Base-by-base conservation (phyloP, 2,113 vertebrate species). In the Morone saxatilis region DNA sequence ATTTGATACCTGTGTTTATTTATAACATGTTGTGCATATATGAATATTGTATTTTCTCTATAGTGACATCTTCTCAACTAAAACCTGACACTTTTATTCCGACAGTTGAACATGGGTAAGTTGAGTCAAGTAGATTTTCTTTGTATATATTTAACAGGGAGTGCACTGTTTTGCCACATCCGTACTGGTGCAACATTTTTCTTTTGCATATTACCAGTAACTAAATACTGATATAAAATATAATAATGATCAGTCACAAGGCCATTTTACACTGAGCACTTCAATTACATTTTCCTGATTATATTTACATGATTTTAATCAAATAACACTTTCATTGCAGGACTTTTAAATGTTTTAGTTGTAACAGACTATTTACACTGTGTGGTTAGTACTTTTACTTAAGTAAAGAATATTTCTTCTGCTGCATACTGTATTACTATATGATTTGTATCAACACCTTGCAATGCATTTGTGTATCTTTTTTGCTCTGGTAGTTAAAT, bases 1-100 rank as follows among this genome's bases (percentile, higher is more conserved):
- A 86, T 81, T 85, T 61, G 53, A 48, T 59, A 6, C 25, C 54
- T 25, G 19, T 10, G 10, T 50, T 71, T 47, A 4, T 65, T 22
- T 43, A 45, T 71, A 5, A 60, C n/a, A 61, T 70, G 25, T 19
- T 22, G 22, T 31, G 51, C 31, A 47, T 7, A 67, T 12, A 66
- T 72, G 14, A 41, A 25, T 54, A 56, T 57, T 41, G 12, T 51
- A 45, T 53, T 73, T 25, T 47, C 57, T 4, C 36, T 31, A 31
- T 31, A 31, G 22, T 36, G 59, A 47, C 40, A 19, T 20, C 61
- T 41, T 53, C n/a, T 65, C 47, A 25, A 7, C 6, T 36, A n/a
- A n/a, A 45, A n/a, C 17, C 71, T 20, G 22, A 0, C n/a, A 20
- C 47, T 63, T 63, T 62, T 11, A 75, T 11, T 53, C 2, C 12